These are phyloP conservation scores for Priocnemis perturbator DNA, from an alignment of 2,888 invertebrate species.

Conservation along the genomic window DNA sequence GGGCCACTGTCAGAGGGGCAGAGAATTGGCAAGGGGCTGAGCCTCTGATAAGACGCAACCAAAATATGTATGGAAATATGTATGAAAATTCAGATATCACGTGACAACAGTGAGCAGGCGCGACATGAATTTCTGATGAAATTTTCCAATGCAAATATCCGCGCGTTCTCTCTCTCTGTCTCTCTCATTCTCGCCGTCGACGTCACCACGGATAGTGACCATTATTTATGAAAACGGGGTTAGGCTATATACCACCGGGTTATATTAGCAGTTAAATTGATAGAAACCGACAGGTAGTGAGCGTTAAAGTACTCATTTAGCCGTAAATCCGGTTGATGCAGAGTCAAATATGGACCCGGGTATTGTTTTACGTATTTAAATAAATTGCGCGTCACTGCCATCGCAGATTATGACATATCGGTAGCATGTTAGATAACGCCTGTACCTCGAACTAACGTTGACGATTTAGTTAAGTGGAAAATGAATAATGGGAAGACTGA, in stretches of 20 bases:
- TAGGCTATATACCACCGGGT: not conserved
- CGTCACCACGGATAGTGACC: constrained; percentile 1
- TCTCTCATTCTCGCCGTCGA: not conserved
- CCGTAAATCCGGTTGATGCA: no score
- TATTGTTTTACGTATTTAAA: no score
- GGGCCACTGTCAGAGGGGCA: not conserved
- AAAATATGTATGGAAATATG: constrained; percentile 24
- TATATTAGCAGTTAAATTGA: not conserved
- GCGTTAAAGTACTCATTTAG: no score
- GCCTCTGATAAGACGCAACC: constrained; percentile 32
- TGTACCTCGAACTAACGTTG: no score
- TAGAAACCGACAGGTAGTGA: no score
- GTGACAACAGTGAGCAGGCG: constrained; percentile 13
- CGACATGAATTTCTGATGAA: constrained; percentile 23
- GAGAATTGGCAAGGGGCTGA: constrained; percentile 19
- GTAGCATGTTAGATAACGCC: no score
- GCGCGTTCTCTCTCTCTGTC: not conserved
- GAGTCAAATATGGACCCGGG: no score
- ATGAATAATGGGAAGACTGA: no score
- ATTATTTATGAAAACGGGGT: constrained; percentile 23
- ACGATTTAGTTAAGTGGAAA: no score
- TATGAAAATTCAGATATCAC: constrained; percentile 32
- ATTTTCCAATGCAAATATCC: constrained; percentile 12
- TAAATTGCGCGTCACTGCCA: no score
- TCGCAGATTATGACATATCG: no score